phyloP scores from a whole-genome alignment of 1,140 invertebrate genomes.

The Tenebrio molitor region DNA sequence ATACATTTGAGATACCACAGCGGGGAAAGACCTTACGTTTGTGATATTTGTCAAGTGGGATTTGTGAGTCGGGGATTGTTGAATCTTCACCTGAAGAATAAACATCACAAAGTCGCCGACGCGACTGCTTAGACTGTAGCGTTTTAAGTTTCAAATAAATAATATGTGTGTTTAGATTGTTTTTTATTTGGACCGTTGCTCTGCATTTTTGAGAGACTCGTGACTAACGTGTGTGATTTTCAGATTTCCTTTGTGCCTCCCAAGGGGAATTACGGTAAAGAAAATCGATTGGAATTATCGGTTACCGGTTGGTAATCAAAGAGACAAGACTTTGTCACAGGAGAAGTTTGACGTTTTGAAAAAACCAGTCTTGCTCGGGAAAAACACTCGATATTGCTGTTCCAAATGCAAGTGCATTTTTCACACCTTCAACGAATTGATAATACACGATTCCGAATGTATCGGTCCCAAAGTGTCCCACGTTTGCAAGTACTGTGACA shows the following conservation, averaged over 20 bases:
- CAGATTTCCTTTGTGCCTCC: not conserved
- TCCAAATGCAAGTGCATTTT: not conserved
- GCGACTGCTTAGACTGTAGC: too few species aligned
- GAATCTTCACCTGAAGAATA: slow-evolving; percentile 54
- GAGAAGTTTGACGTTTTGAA: too few species aligned
- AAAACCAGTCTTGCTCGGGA: too few species aligned
- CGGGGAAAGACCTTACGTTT: slow-evolving; percentile 73
- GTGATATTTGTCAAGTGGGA: slow-evolving; percentile 75
- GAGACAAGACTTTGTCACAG: too few species aligned
- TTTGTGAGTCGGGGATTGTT: slow-evolving; percentile 72
- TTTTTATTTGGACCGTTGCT: too few species aligned
- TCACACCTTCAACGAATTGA: not conserved
- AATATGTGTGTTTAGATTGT: too few species aligned
- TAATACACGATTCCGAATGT: not conserved
- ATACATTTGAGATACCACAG: slow-evolving; percentile 70
- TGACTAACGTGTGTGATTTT: not conserved
- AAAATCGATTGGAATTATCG: too few species aligned
- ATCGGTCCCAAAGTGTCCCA: not conserved
- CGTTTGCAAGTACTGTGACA: slow-evolving; percentile 50
- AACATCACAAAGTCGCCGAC: slow-evolving; percentile 44
- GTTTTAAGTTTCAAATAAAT: too few species aligned
- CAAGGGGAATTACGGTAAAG: not conserved
- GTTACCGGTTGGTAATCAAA: too few species aligned
- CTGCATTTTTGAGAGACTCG: not conserved
- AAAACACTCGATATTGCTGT: slow-evolving; percentile 3